Base-by-base conservation (phyloP, 2,888 invertebrate species). In the Orthosia gothica region DNA sequence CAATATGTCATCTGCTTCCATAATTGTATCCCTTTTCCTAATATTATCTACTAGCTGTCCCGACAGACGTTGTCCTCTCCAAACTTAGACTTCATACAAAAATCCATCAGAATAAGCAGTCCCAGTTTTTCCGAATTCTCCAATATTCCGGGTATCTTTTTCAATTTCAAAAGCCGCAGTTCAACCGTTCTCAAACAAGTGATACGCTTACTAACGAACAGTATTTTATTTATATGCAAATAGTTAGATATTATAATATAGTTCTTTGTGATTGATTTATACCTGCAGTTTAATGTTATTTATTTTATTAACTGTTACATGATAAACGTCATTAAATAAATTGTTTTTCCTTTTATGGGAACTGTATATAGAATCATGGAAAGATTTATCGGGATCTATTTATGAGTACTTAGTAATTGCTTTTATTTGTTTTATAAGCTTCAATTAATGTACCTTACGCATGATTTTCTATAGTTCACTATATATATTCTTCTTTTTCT, bases 371-470 rank as follows among this genome's bases (percentile, higher is more conserved):
- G 20, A 79, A 20, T 50, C 15, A 20, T 79, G 55, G 63, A 81
- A 79, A 52, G 55, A 66, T 81, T 74, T 61, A 81, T 84, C 1
- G 58, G 47, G n/a, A 59, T 59, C 26, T 26, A 50, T 67, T 40
- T 52, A 57, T 18, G n/a, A 23, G 32, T 58, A n/a, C 47, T 49
- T 13, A 23, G 16, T 45, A 45, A 11, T 23, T 54, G 50, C 5
- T 54, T 47, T 79, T 45, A 40, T 55, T 32, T 45, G 16, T 23
- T 26, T 0, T 26, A 61, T 61, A 59, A 52, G 26, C 5, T 2
- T 52, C 26, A 0, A 3, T 5, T 58, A 58, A 23, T 11, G 4
- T 49, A 54, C 16, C n/a, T 49, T 23, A 11, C 7, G 26, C 0
- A 13, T 18, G n/a, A 0, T 71, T 49, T 70, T 26, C 40, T 20